Evolutionary conservation across 2,113 vertebrate species (phyloP), one percentile per base, ranked within the genome.

Genomic region (Cervus canadensis): DNA sequence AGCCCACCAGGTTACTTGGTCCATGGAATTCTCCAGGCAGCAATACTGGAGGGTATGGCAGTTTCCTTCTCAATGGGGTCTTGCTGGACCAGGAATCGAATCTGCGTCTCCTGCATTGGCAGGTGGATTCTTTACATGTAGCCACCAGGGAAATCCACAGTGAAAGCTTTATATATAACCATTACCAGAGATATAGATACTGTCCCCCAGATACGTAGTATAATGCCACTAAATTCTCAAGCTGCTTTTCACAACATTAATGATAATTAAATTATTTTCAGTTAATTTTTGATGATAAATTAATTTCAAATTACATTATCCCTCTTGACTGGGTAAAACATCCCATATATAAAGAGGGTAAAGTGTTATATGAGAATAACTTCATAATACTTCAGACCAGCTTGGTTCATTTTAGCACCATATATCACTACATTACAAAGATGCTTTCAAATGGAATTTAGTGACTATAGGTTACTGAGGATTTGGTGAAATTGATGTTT

Each of bases 181-280:
- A 83, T 86, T 91, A 56, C 19, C 19, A 85, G 88, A 95, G 74
- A 84, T 76, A 76, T 11, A 87, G 91, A 89, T 4, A 86, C 21
- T 62, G 3, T 48, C 6, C 2, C 25, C 28, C 43, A 62, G n/a
- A 13, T 62, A 89, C 12, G 1, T 54, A 26, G n/a, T 50, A 62
- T 43, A 71, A 84, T 93, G 6, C 36, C 25, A 95, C 59, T 92
- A 40, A n/a, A 85, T 78, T 82, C 84, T 71, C 28, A 96, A 94
- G 28, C 2, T 81, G 5, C 15, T 92, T 91, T 93, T 36, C 9
- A 93, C 62, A 76, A 62, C 89, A 57, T 43, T 90, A 78, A 91
- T 71, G 23, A 83, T 64, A 54, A 57, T 90, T 64, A 91, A 17
- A 48, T 88, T 74, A 36, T 78, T 93, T 89, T 92, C 36, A 93